Evolutionary conservation across 2,113 vertebrate species (phyloP).

Genomic region (Telmatochromis brichardi): DNA sequence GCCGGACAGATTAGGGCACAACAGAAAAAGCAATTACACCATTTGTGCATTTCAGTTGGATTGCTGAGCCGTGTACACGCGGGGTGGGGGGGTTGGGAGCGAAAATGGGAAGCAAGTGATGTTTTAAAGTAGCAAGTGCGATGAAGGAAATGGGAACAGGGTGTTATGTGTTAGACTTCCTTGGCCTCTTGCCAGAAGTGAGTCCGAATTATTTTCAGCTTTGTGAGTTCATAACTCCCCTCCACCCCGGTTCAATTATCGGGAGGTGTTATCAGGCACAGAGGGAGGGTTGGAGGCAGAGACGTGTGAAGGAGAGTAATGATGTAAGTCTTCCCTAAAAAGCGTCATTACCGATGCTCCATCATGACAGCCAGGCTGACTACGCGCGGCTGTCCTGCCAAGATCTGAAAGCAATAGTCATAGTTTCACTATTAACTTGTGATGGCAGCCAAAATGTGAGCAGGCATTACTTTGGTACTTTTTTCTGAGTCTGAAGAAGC

Average conservation of each 20-base stretch:
- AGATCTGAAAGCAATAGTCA: neutral
- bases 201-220: conserved; percentile 39
- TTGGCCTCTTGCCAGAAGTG: conserved; percentile 9
- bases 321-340: conserved; percentile 22
- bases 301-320: conserved; percentile 31
- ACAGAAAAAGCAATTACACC: conserved; percentile 69
- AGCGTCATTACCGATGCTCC: conserved; percentile 23
- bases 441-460: neutral
- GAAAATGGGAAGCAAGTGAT: conserved; percentile 16
- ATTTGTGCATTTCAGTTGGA: conserved; percentile 53
- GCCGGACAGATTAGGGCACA: conserved; percentile 49
- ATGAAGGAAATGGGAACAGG: conserved; percentile 7
- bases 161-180: neutral
- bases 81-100: neutral
- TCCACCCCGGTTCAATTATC: conserved; percentile 35
- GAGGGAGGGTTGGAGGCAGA: neutral
- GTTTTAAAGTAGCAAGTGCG: conserved; percentile 6
- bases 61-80: conserved; percentile 21
- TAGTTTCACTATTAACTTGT: neutral
- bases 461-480: neutral
- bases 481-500: neutral
- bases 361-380: neutral
- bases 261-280: conserved; percentile 10
- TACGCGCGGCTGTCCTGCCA: neutral
- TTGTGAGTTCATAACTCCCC: conserved; percentile 35